phyloP scores from a whole-genome alignment of 2,113 vertebrate species.

The Lampris megalopsis region DNA sequence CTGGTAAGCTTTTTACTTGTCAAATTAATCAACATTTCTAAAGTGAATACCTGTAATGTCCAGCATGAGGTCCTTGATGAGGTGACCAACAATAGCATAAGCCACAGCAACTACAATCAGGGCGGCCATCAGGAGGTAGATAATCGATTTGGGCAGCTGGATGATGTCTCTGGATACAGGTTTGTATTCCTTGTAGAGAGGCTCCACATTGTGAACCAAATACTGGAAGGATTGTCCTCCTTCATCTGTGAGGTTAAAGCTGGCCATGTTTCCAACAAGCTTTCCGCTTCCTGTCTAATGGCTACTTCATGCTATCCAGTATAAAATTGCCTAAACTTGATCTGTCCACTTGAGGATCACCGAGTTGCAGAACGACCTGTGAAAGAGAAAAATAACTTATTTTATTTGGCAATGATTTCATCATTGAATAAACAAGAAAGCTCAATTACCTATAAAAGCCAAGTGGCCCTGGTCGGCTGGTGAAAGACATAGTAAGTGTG shows the following conservation, averaged over 20 bases:
- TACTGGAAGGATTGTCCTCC: conserved; percentile 59
- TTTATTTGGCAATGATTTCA: too few relatives aligned
- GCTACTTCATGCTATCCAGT: conserved; percentile 35
- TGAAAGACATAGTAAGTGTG: background rate
- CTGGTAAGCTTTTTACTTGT: too few relatives aligned
- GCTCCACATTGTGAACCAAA: conserved; percentile 68
- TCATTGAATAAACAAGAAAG: background rate
- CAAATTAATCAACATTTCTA: too few relatives aligned
- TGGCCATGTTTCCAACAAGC: conserved; percentile 58
- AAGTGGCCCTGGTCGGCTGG: conserved; percentile 18
- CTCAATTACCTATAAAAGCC: conserved; percentile 41
- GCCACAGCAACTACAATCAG: conserved; percentile 85
- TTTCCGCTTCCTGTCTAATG: background rate
- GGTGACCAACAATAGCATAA: conserved; percentile 87
- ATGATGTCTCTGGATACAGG: conserved; percentile 81
- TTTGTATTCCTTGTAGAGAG: conserved; percentile 82
- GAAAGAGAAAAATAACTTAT: background rate
- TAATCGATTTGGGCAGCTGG: conserved; percentile 81
- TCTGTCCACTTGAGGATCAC: background rate
- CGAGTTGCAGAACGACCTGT: background rate
- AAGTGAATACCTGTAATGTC: conserved; percentile 81
- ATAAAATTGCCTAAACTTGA: background rate
- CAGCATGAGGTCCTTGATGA: conserved; percentile 86
- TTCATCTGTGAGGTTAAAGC: conserved; percentile 67
- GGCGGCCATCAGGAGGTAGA: conserved; percentile 84